Evolutionary conservation across 1,140 invertebrate species (phyloP).

Genomic region (Formica exsecta): DNA sequence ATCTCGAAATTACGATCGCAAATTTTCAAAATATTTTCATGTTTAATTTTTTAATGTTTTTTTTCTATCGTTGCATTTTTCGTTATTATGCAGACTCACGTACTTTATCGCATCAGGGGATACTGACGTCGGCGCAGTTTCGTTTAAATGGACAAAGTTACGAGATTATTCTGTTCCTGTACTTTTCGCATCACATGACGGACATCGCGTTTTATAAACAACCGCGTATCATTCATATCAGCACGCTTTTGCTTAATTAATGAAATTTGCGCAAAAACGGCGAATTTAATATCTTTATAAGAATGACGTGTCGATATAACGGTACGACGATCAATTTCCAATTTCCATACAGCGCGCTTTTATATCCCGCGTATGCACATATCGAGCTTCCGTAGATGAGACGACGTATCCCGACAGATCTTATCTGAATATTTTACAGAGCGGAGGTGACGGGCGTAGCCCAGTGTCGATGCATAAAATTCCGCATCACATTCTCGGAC

Average conservation of each 20-base stretch:
- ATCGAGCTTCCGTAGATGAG: slow-evolving; percentile 31
- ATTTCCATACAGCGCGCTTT: slow-evolving; percentile 54
- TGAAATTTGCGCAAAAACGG: background rate
- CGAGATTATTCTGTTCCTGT: background rate
- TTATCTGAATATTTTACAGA: slow-evolving; percentile 77
- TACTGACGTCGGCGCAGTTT: background rate
- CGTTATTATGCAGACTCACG: slow-evolving; percentile 6
- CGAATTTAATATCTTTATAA: slow-evolving; percentile 28
- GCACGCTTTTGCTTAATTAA: slow-evolving; percentile 16
- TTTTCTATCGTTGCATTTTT: slow-evolving; percentile 4
- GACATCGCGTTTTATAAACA: background rate
- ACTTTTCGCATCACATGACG: background rate
- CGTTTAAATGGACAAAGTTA: background rate
- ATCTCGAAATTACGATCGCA: slow-evolving; percentile 6
- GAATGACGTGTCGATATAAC: background rate
- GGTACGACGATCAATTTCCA: slow-evolving; percentile 43
- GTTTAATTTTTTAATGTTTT: slow-evolving; percentile 1
- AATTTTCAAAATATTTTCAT: slow-evolving; percentile 22
- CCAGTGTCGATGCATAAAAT: slow-evolving; percentile 74
- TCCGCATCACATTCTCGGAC: slow-evolving; percentile 69
- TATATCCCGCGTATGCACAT: slow-evolving; percentile 40
- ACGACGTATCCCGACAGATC: slow-evolving; percentile 63
- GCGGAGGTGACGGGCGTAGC: slow-evolving; percentile 65
- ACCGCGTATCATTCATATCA: background rate
- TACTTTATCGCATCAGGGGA: background rate